A percentile compares a stretch with the other conserved stretches of the same genome.
Evolutionary conservation across 2,888 invertebrate genomes (phyloP).

Genomic region (Papilio protenor): DNA sequence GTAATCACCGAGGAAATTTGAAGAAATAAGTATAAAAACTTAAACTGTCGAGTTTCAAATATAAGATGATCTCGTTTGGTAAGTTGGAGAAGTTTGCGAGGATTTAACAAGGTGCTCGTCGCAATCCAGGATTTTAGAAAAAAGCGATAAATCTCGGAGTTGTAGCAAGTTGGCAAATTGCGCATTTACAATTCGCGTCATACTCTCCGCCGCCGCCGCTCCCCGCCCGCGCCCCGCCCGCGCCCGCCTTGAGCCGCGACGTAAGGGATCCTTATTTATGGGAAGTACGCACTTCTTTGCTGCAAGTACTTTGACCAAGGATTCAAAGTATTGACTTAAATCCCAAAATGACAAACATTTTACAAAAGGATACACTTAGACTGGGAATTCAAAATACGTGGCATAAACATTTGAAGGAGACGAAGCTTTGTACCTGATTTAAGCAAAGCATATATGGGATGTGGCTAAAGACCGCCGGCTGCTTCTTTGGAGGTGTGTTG

Average conservation of each 20-base stretch:
- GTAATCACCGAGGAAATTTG: conserved; percentile 48
- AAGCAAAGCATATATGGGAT: neutral
- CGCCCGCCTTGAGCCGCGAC: conserved; percentile 45
- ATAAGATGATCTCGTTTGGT: conserved; percentile 40
- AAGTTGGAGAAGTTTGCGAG: conserved; percentile 30
- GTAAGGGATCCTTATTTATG: conserved; percentile 76
- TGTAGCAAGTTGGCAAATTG: conserved; percentile 68
- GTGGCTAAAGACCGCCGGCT: neutral
- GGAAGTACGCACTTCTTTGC: conserved; percentile 63
- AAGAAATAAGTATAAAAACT: conserved; percentile 29
- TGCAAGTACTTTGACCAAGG: conserved; percentile 16
- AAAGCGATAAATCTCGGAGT: conserved; percentile 63
- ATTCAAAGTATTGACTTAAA: neutral
- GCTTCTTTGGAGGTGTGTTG: conserved; percentile 44
- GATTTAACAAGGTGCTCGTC: conserved; percentile 41
- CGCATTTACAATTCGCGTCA: conserved; percentile 75
- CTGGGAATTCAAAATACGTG: neutral
- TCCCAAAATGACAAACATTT: neutral
- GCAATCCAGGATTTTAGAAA: conserved; percentile 54
- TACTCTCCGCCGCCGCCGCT: conserved; percentile 50
- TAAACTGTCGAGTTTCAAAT: conserved; percentile 31
- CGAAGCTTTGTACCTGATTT: neutral
- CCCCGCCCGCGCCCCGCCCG: conserved; percentile 18
- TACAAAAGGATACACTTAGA: neutral
- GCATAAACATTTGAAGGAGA: neutral